These are phyloP conservation scores for Gymnoscopelus braueri DNA, from an alignment of 2,797 vertebrate species.

Conservation along the genomic window DNA sequence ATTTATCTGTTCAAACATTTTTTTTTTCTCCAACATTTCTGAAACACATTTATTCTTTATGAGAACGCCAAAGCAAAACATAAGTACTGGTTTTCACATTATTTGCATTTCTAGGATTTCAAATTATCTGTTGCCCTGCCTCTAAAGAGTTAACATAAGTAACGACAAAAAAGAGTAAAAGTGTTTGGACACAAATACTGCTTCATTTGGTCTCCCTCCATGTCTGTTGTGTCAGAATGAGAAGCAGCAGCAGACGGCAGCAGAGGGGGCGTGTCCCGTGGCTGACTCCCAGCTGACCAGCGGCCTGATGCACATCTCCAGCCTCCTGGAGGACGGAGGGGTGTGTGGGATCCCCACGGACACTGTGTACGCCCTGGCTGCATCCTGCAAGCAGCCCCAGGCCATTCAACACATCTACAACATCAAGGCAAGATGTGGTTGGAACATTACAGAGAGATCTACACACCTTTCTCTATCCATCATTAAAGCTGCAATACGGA, in stretches of 20 bases:
- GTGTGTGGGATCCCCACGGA: constrained; percentile 91
- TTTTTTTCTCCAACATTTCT: no score
- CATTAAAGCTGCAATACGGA: constrained; percentile 1
- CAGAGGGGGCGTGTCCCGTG: constrained; percentile 72
- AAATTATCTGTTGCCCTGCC: no score
- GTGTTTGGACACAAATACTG: no score
- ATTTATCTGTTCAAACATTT: no score
- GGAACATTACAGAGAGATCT: fast-evolving
- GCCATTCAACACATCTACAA: constrained; percentile 87
- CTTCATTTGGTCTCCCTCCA: background rate
- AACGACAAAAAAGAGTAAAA: no score
- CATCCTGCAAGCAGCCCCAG: constrained; percentile 88
- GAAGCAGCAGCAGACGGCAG: constrained; percentile 48
- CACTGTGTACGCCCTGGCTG: constrained; percentile 89
- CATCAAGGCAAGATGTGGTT: constrained; percentile 81
- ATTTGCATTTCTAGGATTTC: no score
- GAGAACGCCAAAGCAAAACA: no score
- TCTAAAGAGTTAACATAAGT: no score
- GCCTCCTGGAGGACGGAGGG: constrained; percentile 77
- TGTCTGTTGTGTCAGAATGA: constrained; percentile 50
- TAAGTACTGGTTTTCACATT: no score
- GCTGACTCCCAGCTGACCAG: constrained; percentile 82
- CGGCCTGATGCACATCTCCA: constrained; percentile 80
- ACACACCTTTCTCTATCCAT: no score
- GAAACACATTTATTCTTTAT: no score